Percentiles rank a stretch among this genome's conserved stretches.
Conservation (phyloP, 2,113 vertebrate genomes). For the Tragelaphus imberbis region DNA sequence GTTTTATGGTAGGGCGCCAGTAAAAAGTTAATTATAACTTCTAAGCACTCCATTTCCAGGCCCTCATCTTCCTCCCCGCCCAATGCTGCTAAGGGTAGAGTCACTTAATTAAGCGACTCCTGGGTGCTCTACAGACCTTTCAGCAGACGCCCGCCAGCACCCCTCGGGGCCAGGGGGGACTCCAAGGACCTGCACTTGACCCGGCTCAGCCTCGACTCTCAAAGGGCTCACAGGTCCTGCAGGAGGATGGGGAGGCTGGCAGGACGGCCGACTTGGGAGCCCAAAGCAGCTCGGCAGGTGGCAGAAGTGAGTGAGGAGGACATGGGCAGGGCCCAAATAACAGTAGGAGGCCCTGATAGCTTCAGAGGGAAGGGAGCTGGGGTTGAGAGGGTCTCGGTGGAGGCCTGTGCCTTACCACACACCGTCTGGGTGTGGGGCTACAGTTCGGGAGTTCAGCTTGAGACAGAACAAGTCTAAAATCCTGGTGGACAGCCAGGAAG, state of each 20-base stretch:
- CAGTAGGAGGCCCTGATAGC: fast-evolving
- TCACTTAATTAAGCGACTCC: background rate
- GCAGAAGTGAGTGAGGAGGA: background rate
- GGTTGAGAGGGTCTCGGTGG: fast-evolving
- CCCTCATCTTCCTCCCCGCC: background rate
- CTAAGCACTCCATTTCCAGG: conserved; percentile 17
- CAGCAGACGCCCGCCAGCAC: fast-evolving
- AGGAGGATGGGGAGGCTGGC: background rate
- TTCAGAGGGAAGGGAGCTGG: fast-evolving
- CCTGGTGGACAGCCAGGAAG: background rate
- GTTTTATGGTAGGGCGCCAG: background rate
- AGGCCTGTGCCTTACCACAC: fast-evolving
- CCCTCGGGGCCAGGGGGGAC: background rate
- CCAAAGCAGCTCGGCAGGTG: background rate
- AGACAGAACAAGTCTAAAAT: background rate
- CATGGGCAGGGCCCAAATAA: background rate
- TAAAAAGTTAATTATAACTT: conserved; percentile 71
- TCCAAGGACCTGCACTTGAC: background rate
- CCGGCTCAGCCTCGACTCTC: background rate
- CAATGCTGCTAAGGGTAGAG: background rate
- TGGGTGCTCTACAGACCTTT: fast-evolving
- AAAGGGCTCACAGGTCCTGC: background rate
- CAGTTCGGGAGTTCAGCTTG: background rate
- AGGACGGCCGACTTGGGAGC: background rate
- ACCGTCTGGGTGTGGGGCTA: background rate